Percentiles rank a stretch among this genome's conserved stretches.
Conservation (phyloP, 2,113 vertebrate genomes). For the Neolamprologus toae region DNA sequence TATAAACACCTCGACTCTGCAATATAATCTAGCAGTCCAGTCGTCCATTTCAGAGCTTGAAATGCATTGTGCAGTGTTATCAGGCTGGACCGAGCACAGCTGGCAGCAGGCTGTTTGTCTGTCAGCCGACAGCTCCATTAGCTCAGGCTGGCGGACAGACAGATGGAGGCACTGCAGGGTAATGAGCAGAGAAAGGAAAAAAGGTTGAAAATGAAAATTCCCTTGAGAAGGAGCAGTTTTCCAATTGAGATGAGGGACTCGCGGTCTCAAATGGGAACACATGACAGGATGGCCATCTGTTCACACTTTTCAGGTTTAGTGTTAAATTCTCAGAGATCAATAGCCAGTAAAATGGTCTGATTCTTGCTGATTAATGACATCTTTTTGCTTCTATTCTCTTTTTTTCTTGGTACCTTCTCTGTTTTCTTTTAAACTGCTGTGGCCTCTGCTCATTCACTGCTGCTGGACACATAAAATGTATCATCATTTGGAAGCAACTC, state of each 20-base stretch:
- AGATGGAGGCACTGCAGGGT: conserved; percentile 54
- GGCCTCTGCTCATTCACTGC: neutral
- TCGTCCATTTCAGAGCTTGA: neutral
- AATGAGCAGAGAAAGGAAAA: conserved; percentile 36
- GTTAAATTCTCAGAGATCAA: conserved; percentile 9
- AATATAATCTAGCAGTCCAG: neutral
- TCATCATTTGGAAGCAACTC: neutral
- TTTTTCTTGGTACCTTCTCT: neutral
- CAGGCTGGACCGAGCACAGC: conserved; percentile 40
- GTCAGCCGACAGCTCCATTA: conserved; percentile 53
- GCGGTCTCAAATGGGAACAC: neutral
- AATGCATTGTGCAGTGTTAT: conserved; percentile 10
- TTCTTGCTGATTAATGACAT: neutral
- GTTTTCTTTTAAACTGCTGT: neutral
- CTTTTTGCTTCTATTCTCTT: neutral
- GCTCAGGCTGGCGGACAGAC: conserved; percentile 27
- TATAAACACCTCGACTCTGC: neutral
- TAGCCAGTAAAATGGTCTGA: neutral
- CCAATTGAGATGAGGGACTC: conserved; percentile 10
- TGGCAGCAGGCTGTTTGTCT: conserved; percentile 50
- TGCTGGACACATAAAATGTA: neutral
- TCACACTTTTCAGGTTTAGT: conserved; percentile 20
- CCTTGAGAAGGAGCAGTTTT: neutral
- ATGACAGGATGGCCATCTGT: conserved; percentile 27
- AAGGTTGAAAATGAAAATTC: no score